A percentile compares a stretch with the other conserved stretches of the same genome.
These are phyloP conservation scores for Synanthedon myopaeformis DNA, from an alignment of 2,888 invertebrate species.

Conservation along the genomic window DNA sequence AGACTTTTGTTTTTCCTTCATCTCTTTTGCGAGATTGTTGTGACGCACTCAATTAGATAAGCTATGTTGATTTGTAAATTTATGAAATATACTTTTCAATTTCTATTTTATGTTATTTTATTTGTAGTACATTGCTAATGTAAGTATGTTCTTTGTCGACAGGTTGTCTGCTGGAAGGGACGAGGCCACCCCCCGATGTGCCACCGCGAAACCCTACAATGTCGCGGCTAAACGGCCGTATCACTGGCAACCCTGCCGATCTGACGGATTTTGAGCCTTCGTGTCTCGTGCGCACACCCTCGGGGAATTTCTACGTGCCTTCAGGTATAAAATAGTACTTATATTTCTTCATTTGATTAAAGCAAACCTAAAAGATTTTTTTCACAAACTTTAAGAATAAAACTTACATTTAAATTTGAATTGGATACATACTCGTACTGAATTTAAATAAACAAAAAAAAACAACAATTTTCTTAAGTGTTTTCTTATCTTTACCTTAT, in stretches of 20 bases:
- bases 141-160: slow-evolving; percentile 22
- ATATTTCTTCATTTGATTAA: too few relatives aligned
- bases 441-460: too few relatives aligned
- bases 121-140: neutral
- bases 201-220: slow-evolving; percentile 88
- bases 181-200: slow-evolving; percentile 88
- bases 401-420: too few relatives aligned
- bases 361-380: too few relatives aligned
- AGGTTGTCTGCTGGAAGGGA: slow-evolving; percentile 90
- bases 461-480: too few relatives aligned
- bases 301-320: slow-evolving; percentile 94
- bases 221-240: slow-evolving; percentile 90
- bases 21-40: neutral
- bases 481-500: too few relatives aligned
- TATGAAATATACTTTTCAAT: too few relatives aligned
- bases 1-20: neutral
- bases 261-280: slow-evolving; percentile 88
- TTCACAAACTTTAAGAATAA: too few relatives aligned
- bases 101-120: too few relatives aligned
- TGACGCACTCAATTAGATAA: too few relatives aligned
- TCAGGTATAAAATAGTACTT: slow-evolving; percentile 64
- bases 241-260: slow-evolving; percentile 84
- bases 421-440: too few relatives aligned
- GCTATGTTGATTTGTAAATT: too few relatives aligned
- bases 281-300: slow-evolving; percentile 90